Percentiles rank a stretch among this genome's conserved stretches.
phyloP scores from a whole-genome alignment of 1,140 invertebrate species.

The Drosophila nebulosa region DNA sequence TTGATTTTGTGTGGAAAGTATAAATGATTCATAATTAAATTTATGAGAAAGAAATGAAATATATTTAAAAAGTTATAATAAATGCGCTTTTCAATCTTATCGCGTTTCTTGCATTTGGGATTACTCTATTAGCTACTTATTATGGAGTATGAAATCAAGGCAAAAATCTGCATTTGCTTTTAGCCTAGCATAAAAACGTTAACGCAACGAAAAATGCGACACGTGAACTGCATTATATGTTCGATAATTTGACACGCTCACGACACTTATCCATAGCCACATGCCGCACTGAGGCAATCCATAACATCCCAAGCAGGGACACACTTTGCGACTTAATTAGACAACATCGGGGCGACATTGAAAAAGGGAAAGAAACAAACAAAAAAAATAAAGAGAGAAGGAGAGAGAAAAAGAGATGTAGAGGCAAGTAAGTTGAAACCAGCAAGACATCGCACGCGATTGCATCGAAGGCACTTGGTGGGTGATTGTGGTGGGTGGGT shows the following conservation, averaged over 20 bases:
- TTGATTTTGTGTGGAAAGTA: too few species aligned
- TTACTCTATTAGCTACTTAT: neutral
- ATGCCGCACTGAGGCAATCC: conserved; percentile 36
- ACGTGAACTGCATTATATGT: conserved; percentile 71
- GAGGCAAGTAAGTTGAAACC: neutral
- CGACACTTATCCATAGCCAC: conserved; percentile 37
- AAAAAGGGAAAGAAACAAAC: conserved; percentile 18
- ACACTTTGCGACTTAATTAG: conserved; percentile 77
- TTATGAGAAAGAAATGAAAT: too few species aligned
- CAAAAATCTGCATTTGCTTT: neutral
- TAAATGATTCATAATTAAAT: too few species aligned
- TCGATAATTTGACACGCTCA: conserved; percentile 73
- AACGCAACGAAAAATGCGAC: conserved; percentile 28
- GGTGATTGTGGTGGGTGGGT: conserved; percentile 7
- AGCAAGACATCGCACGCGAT: conserved; percentile 32
- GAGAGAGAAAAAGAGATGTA: neutral
- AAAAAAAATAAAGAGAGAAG: neutral
- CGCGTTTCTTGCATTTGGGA: neutral
- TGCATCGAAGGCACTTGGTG: conserved; percentile 4
- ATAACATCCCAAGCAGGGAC: conserved; percentile 47
- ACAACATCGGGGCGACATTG: conserved; percentile 48
- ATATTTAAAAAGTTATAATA: too few species aligned
- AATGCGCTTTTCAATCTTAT: neutral
- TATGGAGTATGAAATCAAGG: neutral
- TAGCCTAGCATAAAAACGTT: neutral